Conservation (phyloP, 2,797 vertebrate species). For the Uromys caudimaculatus region DNA sequence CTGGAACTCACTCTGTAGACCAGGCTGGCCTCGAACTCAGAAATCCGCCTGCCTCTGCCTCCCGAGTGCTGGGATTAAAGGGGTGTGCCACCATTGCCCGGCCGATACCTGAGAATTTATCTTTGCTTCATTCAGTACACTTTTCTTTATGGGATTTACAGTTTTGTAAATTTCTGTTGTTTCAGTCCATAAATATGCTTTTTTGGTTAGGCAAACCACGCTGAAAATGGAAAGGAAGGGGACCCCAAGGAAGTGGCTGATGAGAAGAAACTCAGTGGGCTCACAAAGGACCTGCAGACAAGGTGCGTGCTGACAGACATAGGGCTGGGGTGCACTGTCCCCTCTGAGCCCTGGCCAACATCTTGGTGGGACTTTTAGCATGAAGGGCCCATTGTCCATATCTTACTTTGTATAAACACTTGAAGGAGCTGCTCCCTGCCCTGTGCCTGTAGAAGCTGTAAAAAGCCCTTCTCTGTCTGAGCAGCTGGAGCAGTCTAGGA, state of each 20-base stretch:
- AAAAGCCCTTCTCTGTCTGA: not conserved
- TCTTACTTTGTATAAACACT: not conserved
- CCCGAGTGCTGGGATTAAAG: too few species aligned
- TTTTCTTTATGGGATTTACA: not conserved
- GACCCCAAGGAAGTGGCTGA: accelerated
- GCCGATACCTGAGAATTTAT: not conserved
- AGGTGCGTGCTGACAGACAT: slow-evolving; percentile 86
- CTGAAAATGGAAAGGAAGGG: not conserved
- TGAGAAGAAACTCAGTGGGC: slow-evolving; percentile 88
- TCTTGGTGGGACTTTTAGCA: not conserved
- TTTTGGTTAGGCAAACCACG: slow-evolving; percentile 57
- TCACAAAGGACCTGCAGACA: slow-evolving; percentile 90
- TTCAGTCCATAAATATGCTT: not conserved
- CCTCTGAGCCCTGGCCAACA: not conserved
- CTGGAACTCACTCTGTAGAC: too few species aligned
- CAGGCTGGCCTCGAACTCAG: too few species aligned
- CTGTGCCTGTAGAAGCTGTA: not conserved
- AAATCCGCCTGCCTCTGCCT: too few species aligned
- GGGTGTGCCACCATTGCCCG: too few species aligned
- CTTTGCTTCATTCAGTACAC: not conserved
- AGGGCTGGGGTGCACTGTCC: not conserved
- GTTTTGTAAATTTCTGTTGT: not conserved
- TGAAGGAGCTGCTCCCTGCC: not conserved
- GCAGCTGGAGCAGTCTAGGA: slow-evolving; percentile 1
- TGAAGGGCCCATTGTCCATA: accelerated